Percentiles rank a stretch among this genome's conserved stretches.
Conservation (phyloP, 1,140 invertebrate species). For the Atopsyche davidsoni region DNA sequence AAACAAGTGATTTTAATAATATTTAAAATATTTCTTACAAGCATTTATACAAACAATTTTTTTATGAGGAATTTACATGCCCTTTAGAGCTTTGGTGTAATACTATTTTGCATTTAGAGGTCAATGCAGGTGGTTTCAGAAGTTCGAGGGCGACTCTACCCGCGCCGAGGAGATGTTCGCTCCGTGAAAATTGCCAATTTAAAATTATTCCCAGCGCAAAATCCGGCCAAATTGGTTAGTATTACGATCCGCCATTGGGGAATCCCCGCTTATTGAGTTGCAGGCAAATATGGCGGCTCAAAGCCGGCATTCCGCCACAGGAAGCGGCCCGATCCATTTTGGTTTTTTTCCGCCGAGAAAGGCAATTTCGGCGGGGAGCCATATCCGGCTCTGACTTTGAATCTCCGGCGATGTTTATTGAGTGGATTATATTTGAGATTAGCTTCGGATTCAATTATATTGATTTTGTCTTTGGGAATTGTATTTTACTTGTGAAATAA, state of each 20-base stretch:
- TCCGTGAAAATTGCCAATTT: constrained; percentile 29
- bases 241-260: constrained; percentile 25
- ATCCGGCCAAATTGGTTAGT: constrained; percentile 28
- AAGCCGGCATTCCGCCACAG: not conserved
- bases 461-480: too few relatives aligned
- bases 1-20: too few relatives aligned
- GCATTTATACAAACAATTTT: too few relatives aligned
- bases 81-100: too few relatives aligned
- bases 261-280: constrained; percentile 1
- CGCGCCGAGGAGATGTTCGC: constrained; percentile 21
- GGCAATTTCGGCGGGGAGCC: constrained; percentile 13
- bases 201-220: constrained; percentile 27
- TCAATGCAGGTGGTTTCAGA: not conserved
- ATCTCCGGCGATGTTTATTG: too few relatives aligned
- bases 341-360: constrained; percentile 2
- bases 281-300: constrained; percentile 13
- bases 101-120: too few relatives aligned
- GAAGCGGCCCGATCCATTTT: not conserved
- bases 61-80: too few relatives aligned
- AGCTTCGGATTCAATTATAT: too few relatives aligned
- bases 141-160: too few relatives aligned
- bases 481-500: too few relatives aligned
- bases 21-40: too few relatives aligned
- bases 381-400: constrained; percentile 13
- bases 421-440: too few relatives aligned